Base-by-base conservation (phyloP, 2,888 invertebrate species). In the Stictocephala bisonia region DNA sequence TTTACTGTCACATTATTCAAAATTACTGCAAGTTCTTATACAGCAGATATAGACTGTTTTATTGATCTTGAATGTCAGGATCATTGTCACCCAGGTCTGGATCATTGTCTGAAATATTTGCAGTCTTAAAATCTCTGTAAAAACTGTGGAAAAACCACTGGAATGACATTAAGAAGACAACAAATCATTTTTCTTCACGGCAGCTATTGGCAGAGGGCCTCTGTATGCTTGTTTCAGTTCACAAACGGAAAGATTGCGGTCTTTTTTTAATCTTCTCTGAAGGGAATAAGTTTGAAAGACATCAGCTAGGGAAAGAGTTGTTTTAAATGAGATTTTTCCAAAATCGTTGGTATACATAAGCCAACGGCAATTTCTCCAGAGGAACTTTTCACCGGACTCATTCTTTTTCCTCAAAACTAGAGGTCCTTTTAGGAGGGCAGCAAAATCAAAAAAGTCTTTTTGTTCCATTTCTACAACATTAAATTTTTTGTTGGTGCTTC, bases 371-470 rank as follows among this genome's bases (percentile, higher is more conserved):
- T 13, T 7, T 29, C 60, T 60, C 60, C 60, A 18, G 9, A 60
- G 60, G 29, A 60, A 60, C 60, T 29, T 40, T 22, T 53, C 56
- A 13, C 70, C 70, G 27, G 29, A 24, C 27, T 24, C 13, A n/a
- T 51, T 7, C 22, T 51, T 51, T 51, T 51, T 58, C 22, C 56
- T 51, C 24, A 44, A 24, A 40, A 58, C 68, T 73, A 18, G 31
- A 20, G 31, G 60, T 9, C 22, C 13, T 48, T 68, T 73, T 44
- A 68, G 26, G 18, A 68, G 22, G 22, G 48, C 40, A 44, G 68
- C 56, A 68, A 68, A 73, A 40, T 72, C 50, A 66, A 53, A 41
- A 75, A 74, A 58, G 74, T 72, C 67, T 77, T 76, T 76, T 74
- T 79, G 51, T 50, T 56, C 64, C 67, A 69, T 67, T 51, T 51